Conservation (phyloP, 1,140 invertebrate species). For the Brachionus paranguensis region DNA sequence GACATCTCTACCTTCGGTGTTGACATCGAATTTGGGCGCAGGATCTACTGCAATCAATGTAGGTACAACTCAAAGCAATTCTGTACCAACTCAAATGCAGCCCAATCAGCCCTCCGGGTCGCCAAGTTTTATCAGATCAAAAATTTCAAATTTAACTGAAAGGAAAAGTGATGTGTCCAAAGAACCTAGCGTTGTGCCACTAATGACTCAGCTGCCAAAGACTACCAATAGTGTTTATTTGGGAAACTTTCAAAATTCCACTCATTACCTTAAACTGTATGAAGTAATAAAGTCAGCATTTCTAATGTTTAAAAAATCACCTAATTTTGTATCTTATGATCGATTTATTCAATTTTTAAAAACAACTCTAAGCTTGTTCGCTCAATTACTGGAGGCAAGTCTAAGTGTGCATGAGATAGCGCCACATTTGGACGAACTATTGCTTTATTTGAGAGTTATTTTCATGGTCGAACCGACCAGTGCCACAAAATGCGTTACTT, state of each 20-base stretch:
- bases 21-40: slow-evolving; percentile 55
- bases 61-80: slow-evolving; percentile 22
- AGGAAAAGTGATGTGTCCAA: neutral
- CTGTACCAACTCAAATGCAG: neutral
- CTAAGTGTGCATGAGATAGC: slow-evolving; percentile 68
- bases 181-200: neutral
- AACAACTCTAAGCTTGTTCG: slow-evolving; percentile 68
- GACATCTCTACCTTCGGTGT: slow-evolving; percentile 59
- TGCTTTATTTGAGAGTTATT: slow-evolving; percentile 68
- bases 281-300: slow-evolving; percentile 69
- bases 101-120: neutral
- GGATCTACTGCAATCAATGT: slow-evolving; percentile 40
- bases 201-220: neutral
- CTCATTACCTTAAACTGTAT: slow-evolving; percentile 72
- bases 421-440: slow-evolving; percentile 70
- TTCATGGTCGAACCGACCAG: slow-evolving; percentile 65
- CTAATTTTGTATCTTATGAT: slow-evolving; percentile 6
- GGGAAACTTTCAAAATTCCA: slow-evolving; percentile 64
- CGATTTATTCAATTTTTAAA: slow-evolving; percentile 54
- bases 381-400: slow-evolving; percentile 63
- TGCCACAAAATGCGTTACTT: slow-evolving; percentile 66
- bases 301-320: slow-evolving; percentile 65
- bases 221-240: slow-evolving; percentile 49
- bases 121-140: slow-evolving; percentile 22
- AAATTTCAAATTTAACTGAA: slow-evolving; percentile 28